phyloP scores from a whole-genome alignment of 1,140 invertebrate genomes.

The Drosophila prosaltans region DNA sequence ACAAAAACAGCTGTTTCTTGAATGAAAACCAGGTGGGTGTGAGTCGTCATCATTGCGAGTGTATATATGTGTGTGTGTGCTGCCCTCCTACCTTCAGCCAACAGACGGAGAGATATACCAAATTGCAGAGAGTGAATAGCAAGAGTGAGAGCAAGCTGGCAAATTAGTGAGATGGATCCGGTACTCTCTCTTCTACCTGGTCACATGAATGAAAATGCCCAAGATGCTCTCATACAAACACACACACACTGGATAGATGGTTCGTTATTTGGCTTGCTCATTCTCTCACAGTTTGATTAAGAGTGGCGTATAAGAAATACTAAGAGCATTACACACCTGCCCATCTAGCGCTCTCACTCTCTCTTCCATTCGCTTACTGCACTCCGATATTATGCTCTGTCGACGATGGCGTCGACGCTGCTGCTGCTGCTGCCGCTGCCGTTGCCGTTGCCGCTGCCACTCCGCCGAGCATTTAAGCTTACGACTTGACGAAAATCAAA shows the following conservation, averaged over 20 bases:
- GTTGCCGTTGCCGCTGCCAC: constrained; percentile 1
- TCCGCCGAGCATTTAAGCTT: constrained; percentile 72
- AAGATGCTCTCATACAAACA: constrained; percentile 30
- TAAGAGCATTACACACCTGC: constrained; percentile 65
- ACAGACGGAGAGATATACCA: background rate
- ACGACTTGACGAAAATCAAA: constrained; percentile 72
- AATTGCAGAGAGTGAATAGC: background rate
- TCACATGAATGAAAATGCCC: constrained; percentile 68
- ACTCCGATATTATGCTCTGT: constrained; percentile 11
- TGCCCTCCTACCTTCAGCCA: constrained; percentile 34
- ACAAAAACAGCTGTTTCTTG: constrained; percentile 76
- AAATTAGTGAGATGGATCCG: constrained; percentile 18
- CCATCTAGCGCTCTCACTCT: constrained; percentile 68
- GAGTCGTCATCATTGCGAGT: constrained; percentile 14
- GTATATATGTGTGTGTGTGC: constrained; percentile 2
- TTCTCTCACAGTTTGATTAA: constrained; percentile 31
- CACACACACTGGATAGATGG: too few relatives aligned
- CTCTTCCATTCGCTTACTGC: constrained; percentile 55
- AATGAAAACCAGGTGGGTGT: constrained; percentile 75
- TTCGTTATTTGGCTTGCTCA: constrained; percentile 7
- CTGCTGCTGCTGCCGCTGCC: constrained; percentile 19
- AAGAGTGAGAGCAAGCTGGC: background rate
- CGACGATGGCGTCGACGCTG: constrained; percentile 18
- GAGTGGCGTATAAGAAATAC: constrained; percentile 11
- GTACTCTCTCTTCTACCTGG: constrained; percentile 39